Evolutionary conservation across 1,140 invertebrate species (phyloP).

Genomic region (Thaumatotibia leucotreta): DNA sequence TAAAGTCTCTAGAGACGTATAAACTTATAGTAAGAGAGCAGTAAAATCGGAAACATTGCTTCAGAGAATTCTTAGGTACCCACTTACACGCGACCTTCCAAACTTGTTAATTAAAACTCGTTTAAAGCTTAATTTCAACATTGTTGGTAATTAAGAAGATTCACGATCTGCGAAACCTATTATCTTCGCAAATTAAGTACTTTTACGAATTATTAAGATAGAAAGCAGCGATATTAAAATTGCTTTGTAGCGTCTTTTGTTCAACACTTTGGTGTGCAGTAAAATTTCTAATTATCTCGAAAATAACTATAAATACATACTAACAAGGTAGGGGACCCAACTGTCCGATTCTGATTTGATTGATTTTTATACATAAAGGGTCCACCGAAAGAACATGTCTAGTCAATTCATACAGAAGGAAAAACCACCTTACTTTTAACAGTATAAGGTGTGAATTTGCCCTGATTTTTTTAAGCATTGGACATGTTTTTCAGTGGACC

Average conservation of each 20-base stretch:
- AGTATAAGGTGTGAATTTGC: too few relatives aligned
- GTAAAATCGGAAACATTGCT: slow-evolving; percentile 9
- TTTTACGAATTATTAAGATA: slow-evolving; percentile 57
- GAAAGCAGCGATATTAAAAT: slow-evolving; percentile 50
- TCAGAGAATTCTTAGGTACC: slow-evolving; percentile 31
- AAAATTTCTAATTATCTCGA: background rate
- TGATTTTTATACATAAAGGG: too few relatives aligned
- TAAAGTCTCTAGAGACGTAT: too few relatives aligned
- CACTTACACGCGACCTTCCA: slow-evolving; percentile 39
- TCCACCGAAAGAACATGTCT: too few relatives aligned
- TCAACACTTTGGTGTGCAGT: background rate
- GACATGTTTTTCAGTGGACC: too few relatives aligned
- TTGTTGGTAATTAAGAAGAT: slow-evolving; percentile 70
- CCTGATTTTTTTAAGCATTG: too few relatives aligned
- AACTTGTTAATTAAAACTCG: slow-evolving; percentile 70
- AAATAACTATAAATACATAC: too few relatives aligned
- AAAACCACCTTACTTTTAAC: too few relatives aligned
- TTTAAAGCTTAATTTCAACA: slow-evolving; percentile 65
- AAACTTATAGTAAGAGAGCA: background rate
- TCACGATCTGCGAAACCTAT: slow-evolving; percentile 59
- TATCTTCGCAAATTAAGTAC: slow-evolving; percentile 47
- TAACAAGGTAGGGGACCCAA: too few relatives aligned
- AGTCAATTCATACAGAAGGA: too few relatives aligned
- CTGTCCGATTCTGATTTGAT: too few relatives aligned
- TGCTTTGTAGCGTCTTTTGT: slow-evolving; percentile 16